Percentiles rank a stretch among this genome's conserved stretches.
These are phyloP conservation scores for Metalampra italica DNA, from an alignment of 2,888 invertebrate species.

Conservation along the genomic window DNA sequence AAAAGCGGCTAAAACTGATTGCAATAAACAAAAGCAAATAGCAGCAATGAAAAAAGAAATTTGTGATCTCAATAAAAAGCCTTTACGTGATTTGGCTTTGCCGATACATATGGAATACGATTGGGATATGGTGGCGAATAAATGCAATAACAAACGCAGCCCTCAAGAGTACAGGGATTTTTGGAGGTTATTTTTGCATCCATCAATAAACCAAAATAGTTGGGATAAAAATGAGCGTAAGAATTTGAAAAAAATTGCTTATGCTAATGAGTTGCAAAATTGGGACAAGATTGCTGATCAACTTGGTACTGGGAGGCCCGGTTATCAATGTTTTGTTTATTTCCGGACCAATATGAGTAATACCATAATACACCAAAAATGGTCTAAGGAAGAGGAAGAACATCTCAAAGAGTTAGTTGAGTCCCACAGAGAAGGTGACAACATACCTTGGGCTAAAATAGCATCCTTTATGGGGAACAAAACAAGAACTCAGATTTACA, in stretches of 20 bases:
- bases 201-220: constrained; percentile 76
- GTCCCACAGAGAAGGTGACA: constrained; percentile 80
- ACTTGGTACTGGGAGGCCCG: constrained; percentile 79
- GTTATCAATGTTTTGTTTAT: constrained; percentile 84
- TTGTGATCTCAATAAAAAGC: constrained; percentile 27
- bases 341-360: constrained; percentile 74
- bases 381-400: constrained; percentile 84
- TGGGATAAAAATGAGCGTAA: constrained; percentile 52
- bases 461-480: constrained; percentile 80
- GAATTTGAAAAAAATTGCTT: constrained; percentile 40
- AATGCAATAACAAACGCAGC: constrained; percentile 76
- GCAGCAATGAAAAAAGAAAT: constrained; percentile 29
- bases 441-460: constrained; percentile 87
- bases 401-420: constrained; percentile 80
- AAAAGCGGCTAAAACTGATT: constrained; percentile 8
- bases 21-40: too few species aligned
- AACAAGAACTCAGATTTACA: constrained; percentile 82
- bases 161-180: constrained; percentile 82
- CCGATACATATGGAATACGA: constrained; percentile 71
- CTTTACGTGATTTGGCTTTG: constrained; percentile 39
- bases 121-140: constrained; percentile 76
- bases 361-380: constrained; percentile 63
- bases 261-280: constrained; percentile 68
- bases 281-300: constrained; percentile 82
- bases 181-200: constrained; percentile 85